Evolutionary conservation across 2,888 invertebrate genomes (phyloP), one percentile per base, ranked within the genome.

Genomic region (Platycheirus albimanus): DNA sequence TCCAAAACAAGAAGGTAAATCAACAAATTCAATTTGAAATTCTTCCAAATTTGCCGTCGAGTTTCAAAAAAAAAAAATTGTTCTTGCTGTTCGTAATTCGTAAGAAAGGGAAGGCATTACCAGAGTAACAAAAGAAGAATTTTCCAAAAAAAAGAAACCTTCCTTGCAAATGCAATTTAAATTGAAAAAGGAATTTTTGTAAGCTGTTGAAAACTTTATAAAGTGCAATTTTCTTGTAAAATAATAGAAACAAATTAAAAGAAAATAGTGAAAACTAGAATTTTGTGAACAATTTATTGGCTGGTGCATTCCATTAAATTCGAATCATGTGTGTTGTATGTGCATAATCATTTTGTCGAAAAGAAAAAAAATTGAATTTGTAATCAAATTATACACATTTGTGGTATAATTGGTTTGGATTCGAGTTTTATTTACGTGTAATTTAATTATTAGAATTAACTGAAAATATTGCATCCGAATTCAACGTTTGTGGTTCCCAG

Each of bases 71-170:
- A 64, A 64, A 63, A 47, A 43, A 61, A 64, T 49, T 66, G 75
- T 64, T 80, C 58, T 63, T 80, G 38, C 74, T n/a, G n/a, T n/a
- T n/a, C n/a, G 47, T 58, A 20, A 47, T 70, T 58, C 51, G 8
- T 19, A 28, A 76, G 79, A 80, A 70, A 81, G 71, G 76, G 77
- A 81, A 66, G 77, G 64, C 81, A 76, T 76, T 45, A 81, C 51
- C 70, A 71, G 77, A 71, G 61, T 61, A 81, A 81, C 81, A 81
- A 81, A 81, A 81, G 81, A 81, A 71, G 43, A 67, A 66, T 61
- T 61, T 52, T 52, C 13, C 15, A 28, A 28, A 33, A 64, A 30
- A 43, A 43, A 28, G n/a, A 28, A 45, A 61, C n/a, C 28, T 19
- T 74, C 67, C 47, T 58, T 36, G 36, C 38, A 28, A 45, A 54